Percentiles rank a stretch among this genome's conserved stretches.
Conservation (phyloP, 1,140 invertebrate genomes). For the Nasonia vitripennis region DNA sequence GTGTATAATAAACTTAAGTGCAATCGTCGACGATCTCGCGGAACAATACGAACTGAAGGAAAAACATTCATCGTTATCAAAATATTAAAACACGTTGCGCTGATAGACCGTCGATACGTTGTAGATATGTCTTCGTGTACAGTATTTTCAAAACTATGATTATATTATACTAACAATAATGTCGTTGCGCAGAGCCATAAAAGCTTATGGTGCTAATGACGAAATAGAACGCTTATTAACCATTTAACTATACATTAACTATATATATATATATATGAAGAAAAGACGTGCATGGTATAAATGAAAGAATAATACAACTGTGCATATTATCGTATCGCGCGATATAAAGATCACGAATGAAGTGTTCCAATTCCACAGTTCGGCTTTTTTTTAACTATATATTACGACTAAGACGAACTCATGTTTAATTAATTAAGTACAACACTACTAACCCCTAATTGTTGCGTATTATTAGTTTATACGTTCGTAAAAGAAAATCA, state of each 20-base stretch:
- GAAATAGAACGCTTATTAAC: slow-evolving; percentile 48
- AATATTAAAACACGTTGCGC: not conserved
- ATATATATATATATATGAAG: not conserved
- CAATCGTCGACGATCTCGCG: slow-evolving; percentile 13
- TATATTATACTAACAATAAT: slow-evolving; percentile 21
- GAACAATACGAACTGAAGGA: not conserved
- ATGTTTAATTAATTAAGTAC: not conserved
- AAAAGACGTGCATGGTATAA: slow-evolving; percentile 6
- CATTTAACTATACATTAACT: slow-evolving; percentile 26
- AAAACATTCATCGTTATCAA: slow-evolving; percentile 23
- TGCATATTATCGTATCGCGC: slow-evolving; percentile 22
- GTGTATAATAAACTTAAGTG: slow-evolving; percentile 18
- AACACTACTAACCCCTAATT: not conserved
- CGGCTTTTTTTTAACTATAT: slow-evolving; percentile 19
- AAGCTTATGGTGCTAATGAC: not conserved
- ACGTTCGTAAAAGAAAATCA: too few species aligned
- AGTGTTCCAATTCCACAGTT: slow-evolving; percentile 25
- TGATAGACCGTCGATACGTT: not conserved
- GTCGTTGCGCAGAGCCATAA: not conserved
- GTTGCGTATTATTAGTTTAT: not conserved
- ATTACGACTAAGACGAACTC: not conserved
- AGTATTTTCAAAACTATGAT: slow-evolving; percentile 64
- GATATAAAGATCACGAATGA: slow-evolving; percentile 19
- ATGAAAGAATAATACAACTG: not conserved
- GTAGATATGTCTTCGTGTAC: slow-evolving; percentile 59